Evolutionary conservation across 2,113 vertebrate species (phyloP), one percentile per base, ranked within the genome.

Genomic region (Dipodomys stephensi): DNA sequence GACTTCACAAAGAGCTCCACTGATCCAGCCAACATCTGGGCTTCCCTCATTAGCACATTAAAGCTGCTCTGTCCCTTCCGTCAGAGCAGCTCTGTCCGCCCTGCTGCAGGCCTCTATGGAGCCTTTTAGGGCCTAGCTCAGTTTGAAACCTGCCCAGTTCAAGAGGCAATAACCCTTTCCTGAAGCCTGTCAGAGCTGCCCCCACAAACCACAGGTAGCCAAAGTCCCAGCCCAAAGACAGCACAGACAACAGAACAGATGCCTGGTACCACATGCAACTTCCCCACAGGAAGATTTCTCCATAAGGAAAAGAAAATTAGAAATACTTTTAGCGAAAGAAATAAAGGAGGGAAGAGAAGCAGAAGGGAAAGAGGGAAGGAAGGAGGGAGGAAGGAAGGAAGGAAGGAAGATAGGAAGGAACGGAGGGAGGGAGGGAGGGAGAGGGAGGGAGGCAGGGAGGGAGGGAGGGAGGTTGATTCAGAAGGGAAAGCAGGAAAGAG

Each of bases 11-110:
- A 98, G 98, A 96, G 83, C 97, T 94, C 97, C 96, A 98, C 97
- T 97, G 97, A 98, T 98, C 10, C 82, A 87, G 39, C 96, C 83
- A 97, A 98, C 98, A 98, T 98, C 98, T 98, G 97, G 98, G 97
- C 97, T 98, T 95, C 96, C 97, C 96, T 98, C 97, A 98, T 98
- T 98, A 98, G 98, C 98, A 98, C 98, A 98, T 98, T 98, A 98
- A 98, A 98, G 98, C 98, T 94, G 96, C 97, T 98, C 98, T 97
- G 98, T 98, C 97, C 97, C 97, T 97, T 97, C 96, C 93, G 97
- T 98, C 98, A 97, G 97, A 98, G 96, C 97, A 32, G 91, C 98
- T 98, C 98, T 98, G 98, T 98, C 98, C 97, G 97, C 97, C 97
- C 46, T 88, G 72, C 95, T 88, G 90, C 85, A 87, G 67, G 95